Conservation (phyloP, 2,113 vertebrate genomes). For the Nesogale talazaci region DNA sequence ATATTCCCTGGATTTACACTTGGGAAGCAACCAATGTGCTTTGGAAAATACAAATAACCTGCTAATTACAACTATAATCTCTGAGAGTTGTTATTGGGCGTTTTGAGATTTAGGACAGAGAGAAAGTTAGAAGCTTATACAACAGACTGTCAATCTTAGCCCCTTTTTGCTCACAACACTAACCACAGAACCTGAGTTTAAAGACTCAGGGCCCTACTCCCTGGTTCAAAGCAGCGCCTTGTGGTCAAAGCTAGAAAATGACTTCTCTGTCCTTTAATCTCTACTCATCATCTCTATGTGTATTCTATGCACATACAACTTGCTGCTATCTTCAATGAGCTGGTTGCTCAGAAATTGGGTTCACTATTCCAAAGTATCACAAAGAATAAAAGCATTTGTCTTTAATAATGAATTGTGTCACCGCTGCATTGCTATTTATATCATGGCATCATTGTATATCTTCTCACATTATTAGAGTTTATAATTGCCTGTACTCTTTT, state of each 20-base stretch:
- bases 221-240: not conserved
- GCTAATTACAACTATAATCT: not conserved
- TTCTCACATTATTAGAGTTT: not conserved
- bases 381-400: not conserved
- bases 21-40: not conserved
- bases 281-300: too few species aligned
- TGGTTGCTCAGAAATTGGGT: not conserved
- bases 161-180: not conserved
- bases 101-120: not conserved
- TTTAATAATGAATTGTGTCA: not conserved
- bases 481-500: not conserved
- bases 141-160: not conserved
- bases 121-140: not conserved
- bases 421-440: not conserved
- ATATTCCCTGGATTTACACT: not conserved
- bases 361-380: not conserved
- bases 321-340: not conserved
- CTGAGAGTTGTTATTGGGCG: not conserved
- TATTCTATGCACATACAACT: too few species aligned
- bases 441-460: not conserved
- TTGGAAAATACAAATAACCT: slow-evolving; percentile 13
- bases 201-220: not conserved
- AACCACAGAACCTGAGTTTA: not conserved
- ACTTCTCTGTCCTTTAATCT: too few species aligned
- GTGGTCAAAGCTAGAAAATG: not conserved